Percentiles rank a stretch among this genome's conserved stretches.
These are phyloP conservation scores for Papilio machaon DNA, from an alignment of 1,140 invertebrate species.

Conservation along the genomic window DNA sequence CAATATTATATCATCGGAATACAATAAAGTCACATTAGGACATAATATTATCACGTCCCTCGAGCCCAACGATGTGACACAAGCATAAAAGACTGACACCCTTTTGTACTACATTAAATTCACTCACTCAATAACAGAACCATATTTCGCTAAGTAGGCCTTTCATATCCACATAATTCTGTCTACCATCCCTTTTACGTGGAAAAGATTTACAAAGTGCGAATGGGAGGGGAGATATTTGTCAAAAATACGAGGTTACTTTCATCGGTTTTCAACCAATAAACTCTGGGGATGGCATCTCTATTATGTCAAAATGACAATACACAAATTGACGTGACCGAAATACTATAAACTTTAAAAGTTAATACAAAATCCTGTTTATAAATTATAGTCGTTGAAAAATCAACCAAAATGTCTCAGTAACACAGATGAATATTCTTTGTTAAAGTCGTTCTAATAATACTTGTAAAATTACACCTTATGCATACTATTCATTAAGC, in stretches of 20 bases:
- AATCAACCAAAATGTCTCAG: not conserved
- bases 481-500: slow-evolving; percentile 30
- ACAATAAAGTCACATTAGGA: slow-evolving; percentile 62
- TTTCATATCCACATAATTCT: slow-evolving; percentile 60
- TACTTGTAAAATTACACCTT: slow-evolving; percentile 40
- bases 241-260: slow-evolving; percentile 68
- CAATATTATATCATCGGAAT: slow-evolving; percentile 40
- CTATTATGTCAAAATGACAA: slow-evolving; percentile 81
- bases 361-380: slow-evolving; percentile 60
- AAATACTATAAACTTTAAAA: slow-evolving; percentile 78
- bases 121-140: slow-evolving; percentile 70
- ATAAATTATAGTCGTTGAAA: not conserved
- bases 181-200: slow-evolving; percentile 45
- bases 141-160: slow-evolving; percentile 72
- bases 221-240: slow-evolving; percentile 58
- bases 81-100: slow-evolving; percentile 61
- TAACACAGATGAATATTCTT: not conserved
- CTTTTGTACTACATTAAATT: slow-evolving; percentile 73
- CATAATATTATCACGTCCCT: slow-evolving; percentile 62
- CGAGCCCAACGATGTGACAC: slow-evolving; percentile 48
- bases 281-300: slow-evolving; percentile 73
- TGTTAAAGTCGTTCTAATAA: not conserved
- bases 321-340: slow-evolving; percentile 79
- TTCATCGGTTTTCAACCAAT: slow-evolving; percentile 76
- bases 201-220: not conserved